phyloP scores from a whole-genome alignment of 2,797 vertebrate species.

The Xenopus petersii region DNA sequence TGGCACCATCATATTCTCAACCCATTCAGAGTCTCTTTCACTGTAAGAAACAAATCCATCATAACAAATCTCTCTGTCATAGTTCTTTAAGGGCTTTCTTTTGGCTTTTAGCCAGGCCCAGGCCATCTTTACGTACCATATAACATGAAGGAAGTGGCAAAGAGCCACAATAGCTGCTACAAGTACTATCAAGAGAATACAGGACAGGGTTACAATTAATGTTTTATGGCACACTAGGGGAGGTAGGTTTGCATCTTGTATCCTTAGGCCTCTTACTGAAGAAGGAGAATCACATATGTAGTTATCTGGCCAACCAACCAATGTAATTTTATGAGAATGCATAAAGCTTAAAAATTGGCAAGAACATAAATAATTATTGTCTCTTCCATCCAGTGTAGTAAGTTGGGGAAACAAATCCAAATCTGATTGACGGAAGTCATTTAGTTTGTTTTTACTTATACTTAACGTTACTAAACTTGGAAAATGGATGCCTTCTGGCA shows the following conservation, averaged over 20 bases:
- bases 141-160: constrained; percentile 61
- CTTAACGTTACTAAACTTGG: constrained; percentile 57
- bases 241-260: constrained; percentile 53
- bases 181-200: constrained; percentile 53
- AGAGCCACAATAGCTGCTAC: constrained; percentile 46
- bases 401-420: constrained; percentile 60
- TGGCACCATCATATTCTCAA: constrained; percentile 74
- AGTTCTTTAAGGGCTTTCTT: constrained; percentile 58
- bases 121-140: constrained; percentile 77
- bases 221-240: constrained; percentile 63
- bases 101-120: constrained; percentile 76
- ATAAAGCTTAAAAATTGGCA: constrained; percentile 71
- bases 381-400: constrained; percentile 61
- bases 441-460: constrained; percentile 64
- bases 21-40: constrained; percentile 76
- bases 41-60: constrained; percentile 79
- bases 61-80: constrained; percentile 55
- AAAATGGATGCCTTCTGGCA: constrained; percentile 58
- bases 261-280: constrained; percentile 53
- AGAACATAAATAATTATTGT: constrained; percentile 72
- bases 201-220: constrained; percentile 56
- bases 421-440: constrained; percentile 59
- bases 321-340: constrained; percentile 36
- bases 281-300: constrained; percentile 73
- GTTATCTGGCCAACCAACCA: constrained; percentile 59